Conservation (phyloP, 2,888 invertebrate species). For the Lamellibrachia satsuma region DNA sequence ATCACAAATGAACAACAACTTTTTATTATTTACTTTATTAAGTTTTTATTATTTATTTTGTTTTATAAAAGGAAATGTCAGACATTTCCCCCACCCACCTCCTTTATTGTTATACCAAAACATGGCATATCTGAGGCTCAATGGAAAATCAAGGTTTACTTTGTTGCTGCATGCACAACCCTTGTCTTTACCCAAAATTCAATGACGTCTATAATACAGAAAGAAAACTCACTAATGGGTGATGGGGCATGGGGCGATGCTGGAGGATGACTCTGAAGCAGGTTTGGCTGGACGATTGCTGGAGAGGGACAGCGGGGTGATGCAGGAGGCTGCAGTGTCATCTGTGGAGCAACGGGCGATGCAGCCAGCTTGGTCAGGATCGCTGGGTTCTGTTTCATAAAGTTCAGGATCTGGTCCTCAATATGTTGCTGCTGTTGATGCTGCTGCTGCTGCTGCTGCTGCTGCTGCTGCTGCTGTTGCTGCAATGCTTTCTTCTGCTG, state of each 20-base stretch:
- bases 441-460: conserved; percentile 72
- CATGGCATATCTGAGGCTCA: too few species aligned
- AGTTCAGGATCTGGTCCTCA: conserved; percentile 53
- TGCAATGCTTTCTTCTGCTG: conserved; percentile 34
- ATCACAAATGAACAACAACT: too few species aligned
- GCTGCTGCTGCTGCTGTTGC: conserved; percentile 41
- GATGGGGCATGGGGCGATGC: conserved; percentile 52
- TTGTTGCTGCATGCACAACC: too few species aligned
- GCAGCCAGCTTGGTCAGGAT: conserved; percentile 52
- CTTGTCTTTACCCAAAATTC: too few species aligned
- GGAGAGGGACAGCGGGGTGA: conserved; percentile 29
- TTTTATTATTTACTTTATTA: too few species aligned
- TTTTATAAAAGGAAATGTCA: too few species aligned
- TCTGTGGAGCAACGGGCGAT: conserved; percentile 53
- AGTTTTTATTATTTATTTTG: too few species aligned
- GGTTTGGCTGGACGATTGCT: background rate
- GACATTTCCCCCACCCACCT: too few species aligned
- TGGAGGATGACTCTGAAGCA: conserved; percentile 21
- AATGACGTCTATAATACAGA: background rate
- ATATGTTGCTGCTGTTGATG: conserved; percentile 30
- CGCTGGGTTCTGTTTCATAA: conserved; percentile 60
- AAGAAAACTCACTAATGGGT: conserved; percentile 58
- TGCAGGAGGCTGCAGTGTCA: conserved; percentile 39
- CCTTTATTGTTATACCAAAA: too few species aligned
- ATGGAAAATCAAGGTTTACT: too few species aligned